Evolutionary conservation across 2,113 vertebrate genomes (phyloP).

Genomic region (Octodon degus): DNA sequence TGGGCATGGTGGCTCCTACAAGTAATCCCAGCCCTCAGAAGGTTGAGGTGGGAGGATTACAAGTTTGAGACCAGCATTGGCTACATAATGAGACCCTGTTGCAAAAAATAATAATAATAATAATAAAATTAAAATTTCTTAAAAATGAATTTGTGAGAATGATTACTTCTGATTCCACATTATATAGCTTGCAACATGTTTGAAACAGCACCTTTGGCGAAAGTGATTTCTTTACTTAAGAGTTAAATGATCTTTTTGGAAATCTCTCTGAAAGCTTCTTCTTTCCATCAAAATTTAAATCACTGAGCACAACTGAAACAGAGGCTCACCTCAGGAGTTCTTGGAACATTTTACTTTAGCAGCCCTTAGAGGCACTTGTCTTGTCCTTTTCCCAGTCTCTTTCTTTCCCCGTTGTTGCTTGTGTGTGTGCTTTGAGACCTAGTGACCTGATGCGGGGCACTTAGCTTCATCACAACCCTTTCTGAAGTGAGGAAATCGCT

Average conservation of each 20-base stretch:
- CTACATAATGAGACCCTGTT: too few relatives aligned
- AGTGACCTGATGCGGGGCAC: neutral
- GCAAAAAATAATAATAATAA: neutral
- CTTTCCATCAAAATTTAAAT: slow-evolving; percentile 44
- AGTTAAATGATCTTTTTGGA: slow-evolving; percentile 69
- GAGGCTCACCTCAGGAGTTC: slow-evolving; percentile 74
- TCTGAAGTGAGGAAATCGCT: slow-evolving; percentile 1
- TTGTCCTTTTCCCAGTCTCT: neutral
- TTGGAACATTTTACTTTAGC: slow-evolving; percentile 71
- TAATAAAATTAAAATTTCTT: neutral
- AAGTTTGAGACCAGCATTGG: too few relatives aligned
- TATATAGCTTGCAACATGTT: slow-evolving; percentile 52
- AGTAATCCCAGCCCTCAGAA: too few relatives aligned
- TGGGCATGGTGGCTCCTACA: neutral
- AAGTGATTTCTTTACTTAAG: slow-evolving; percentile 20
- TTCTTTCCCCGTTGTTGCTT: neutral
- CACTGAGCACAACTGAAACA: slow-evolving; percentile 57
- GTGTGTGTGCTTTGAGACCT: neutral
- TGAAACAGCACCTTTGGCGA: slow-evolving; percentile 31
- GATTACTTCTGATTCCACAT: slow-evolving; percentile 28
- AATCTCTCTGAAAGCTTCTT: slow-evolving; percentile 56
- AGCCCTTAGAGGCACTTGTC: slow-evolving; percentile 57
- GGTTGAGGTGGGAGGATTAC: too few relatives aligned
- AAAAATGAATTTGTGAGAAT: slow-evolving; percentile 38
- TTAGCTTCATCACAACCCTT: neutral